These are phyloP conservation scores for Minunthozetes semirufus DNA, from an alignment of 2,888 invertebrate genomes.

Conservation along the genomic window DNA sequence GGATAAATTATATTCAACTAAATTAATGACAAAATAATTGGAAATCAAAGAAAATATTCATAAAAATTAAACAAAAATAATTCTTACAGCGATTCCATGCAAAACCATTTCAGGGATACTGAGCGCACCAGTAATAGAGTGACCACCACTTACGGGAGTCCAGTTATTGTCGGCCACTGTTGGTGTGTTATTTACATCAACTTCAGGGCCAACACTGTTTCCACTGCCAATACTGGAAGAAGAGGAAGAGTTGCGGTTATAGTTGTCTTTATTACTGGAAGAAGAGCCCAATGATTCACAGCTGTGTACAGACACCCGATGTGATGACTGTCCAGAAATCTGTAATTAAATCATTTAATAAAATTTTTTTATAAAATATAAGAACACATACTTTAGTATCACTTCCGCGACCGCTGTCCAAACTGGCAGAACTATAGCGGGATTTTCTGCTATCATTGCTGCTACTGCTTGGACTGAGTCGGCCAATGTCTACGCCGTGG, in stretches of 20 bases:
- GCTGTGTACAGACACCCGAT: conserved; percentile 35
- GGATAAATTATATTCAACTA: neutral
- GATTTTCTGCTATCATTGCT: conserved; percentile 53
- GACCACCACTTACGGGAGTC: neutral
- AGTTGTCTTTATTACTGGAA: conserved; percentile 19
- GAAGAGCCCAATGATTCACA: conserved; percentile 36
- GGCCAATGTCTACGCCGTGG: conserved; percentile 69
- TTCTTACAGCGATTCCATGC: conserved; percentile 60
- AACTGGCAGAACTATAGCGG: conserved; percentile 71
- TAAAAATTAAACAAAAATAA: neutral
- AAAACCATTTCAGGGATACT: conserved; percentile 50
- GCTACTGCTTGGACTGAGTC: conserved; percentile 71
- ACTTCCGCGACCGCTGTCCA: conserved; percentile 87
- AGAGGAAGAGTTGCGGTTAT: conserved; percentile 27
- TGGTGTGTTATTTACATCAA: neutral
- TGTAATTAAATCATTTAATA: neutral
- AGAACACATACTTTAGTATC: conserved; percentile 49
- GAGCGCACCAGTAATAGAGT: conserved; percentile 44
- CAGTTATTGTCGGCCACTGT: neutral
- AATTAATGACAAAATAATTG: neutral
- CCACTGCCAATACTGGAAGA: conserved; percentile 31
- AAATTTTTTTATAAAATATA: neutral
- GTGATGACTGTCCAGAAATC: conserved; percentile 18
- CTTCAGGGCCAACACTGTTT: conserved; percentile 12
- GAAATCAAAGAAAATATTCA: neutral